Percentiles rank a stretch among this genome's conserved stretches.
phyloP scores from a whole-genome alignment of 2,888 invertebrate species.

The Molanna angustata region DNA sequence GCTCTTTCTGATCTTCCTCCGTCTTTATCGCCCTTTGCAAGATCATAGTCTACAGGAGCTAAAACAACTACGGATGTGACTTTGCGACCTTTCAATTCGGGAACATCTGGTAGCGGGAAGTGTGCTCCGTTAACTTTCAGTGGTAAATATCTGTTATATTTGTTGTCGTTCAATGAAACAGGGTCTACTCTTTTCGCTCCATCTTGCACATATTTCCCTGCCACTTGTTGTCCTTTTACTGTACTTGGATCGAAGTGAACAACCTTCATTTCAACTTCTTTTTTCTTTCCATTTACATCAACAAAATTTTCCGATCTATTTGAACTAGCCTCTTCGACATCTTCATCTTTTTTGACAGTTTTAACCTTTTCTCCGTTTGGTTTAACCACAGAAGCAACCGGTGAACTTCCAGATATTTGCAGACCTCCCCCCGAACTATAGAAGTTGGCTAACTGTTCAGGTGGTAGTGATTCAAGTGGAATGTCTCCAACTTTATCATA shows the following conservation, averaged over 20 bases:
- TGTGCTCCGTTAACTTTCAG: constrained; percentile 81
- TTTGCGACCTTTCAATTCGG: constrained; percentile 69
- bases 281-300: constrained; percentile 47
- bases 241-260: constrained; percentile 78
- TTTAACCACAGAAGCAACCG: constrained; percentile 63
- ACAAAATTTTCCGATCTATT: constrained; percentile 45
- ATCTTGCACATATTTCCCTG: constrained; percentile 67
- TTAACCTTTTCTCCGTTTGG: constrained; percentile 59
- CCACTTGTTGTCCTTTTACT: constrained; percentile 66
- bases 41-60: constrained; percentile 76
- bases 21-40: constrained; percentile 43
- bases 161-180: constrained; percentile 69
- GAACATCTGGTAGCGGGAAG: constrained; percentile 78
- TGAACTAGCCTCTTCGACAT: constrained; percentile 54
- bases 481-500: constrained; percentile 88
- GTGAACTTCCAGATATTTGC: constrained; percentile 69
- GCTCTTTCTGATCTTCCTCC: constrained; percentile 56
- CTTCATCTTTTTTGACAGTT: constrained; percentile 44
- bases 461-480: constrained; percentile 76
- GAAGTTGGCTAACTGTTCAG: constrained; percentile 83
- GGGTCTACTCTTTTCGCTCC: constrained; percentile 73
- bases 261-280: constrained; percentile 79
- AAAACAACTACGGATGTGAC: constrained; percentile 84
- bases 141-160: constrained; percentile 80
- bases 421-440: constrained; percentile 79